A percentile compares a stretch with the other conserved stretches of the same genome.
phyloP scores from a whole-genome alignment of 2,888 invertebrate genomes.

The Allacma fusca region DNA sequence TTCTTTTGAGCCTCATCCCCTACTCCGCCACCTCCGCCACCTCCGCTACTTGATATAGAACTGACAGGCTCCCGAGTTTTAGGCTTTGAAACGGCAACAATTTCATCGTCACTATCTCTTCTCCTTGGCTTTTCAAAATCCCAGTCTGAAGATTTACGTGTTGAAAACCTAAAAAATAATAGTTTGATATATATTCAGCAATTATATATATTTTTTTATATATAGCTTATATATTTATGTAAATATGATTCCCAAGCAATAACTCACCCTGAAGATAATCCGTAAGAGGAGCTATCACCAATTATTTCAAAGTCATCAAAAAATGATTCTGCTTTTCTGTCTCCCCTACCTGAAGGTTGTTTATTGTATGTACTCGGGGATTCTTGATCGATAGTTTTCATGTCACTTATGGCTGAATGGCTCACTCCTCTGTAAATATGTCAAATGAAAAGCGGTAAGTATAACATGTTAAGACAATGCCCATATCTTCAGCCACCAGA shows the following conservation, averaged over 20 bases:
- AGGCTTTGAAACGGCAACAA: conserved; percentile 44
- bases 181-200: too few relatives aligned
- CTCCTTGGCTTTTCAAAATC: conserved; percentile 50
- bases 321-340: conserved; percentile 65
- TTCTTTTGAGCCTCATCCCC: conserved; percentile 87
- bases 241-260: neutral
- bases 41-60: conserved; percentile 65
- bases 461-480: too few relatives aligned
- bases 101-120: conserved; percentile 43
- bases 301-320: conserved; percentile 66
- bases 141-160: conserved; percentile 48
- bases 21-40: conserved; percentile 67
- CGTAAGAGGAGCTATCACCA: conserved; percentile 32
- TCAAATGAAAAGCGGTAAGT: too few relatives aligned
- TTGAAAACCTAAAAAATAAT: conserved; percentile 39
- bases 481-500: too few relatives aligned
- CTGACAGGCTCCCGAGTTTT: conserved; percentile 52
- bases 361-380: conserved; percentile 67
- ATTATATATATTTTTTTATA: too few relatives aligned
- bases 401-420: conserved; percentile 88
- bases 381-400: conserved; percentile 91
- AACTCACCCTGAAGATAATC: conserved; percentile 30
- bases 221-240: too few relatives aligned
- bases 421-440: conserved; percentile 73
- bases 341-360: conserved; percentile 55